Base-by-base conservation (phyloP, 2,797 vertebrate genomes). In the Tenualosa thibaudeaui region DNA sequence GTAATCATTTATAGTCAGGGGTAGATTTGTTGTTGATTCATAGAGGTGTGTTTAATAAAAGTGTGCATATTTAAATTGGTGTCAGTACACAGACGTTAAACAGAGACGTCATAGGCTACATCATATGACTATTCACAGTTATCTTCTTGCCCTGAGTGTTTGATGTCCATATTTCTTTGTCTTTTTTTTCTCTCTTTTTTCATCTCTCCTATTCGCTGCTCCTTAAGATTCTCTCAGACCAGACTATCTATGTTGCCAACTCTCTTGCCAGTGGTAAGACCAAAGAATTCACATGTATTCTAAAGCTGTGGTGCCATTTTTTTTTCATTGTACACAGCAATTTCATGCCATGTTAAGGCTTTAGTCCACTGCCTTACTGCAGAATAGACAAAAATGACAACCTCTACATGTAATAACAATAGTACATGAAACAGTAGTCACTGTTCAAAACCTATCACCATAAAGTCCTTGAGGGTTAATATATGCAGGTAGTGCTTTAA, bases 21-120 rank as follows among this genome's bases (percentile, higher is more conserved):
- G 78, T 6, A 68, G 53, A 90, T 87, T 89, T 85, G 37, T 84
- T 60, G 82, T 51, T 82, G 85, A 89, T 88, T 89, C 3, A 85
- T 81, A 87, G n/a, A 88, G 82, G 84, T 22, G 1, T 51, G 83
- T 43, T 60, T 65, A 75, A 13, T 51, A 12, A 51, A 75, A 75
- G 40, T 75, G 15, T 43, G 31, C 17, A 75, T 40, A 15, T 75
- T 40, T 75, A 43, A 43, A 75, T 37, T 40, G 22, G 26, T 37
- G 68, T 75, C 24, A 86, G 10, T 56, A 89, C 65, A 84, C 56
- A 43, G 82, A 43, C 17, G 50, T 56, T 85, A 86, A 24, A 86
- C 50, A 65, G 26, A 86, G 31, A 82, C 43, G 31, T 19, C 68
- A 40, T 75, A 49, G 46, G 46, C 7, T 49, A 75, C 68, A 75